Evolutionary conservation across 2,797 vertebrate species (phyloP).

Genomic region (Thripadectes ignobilis): DNA sequence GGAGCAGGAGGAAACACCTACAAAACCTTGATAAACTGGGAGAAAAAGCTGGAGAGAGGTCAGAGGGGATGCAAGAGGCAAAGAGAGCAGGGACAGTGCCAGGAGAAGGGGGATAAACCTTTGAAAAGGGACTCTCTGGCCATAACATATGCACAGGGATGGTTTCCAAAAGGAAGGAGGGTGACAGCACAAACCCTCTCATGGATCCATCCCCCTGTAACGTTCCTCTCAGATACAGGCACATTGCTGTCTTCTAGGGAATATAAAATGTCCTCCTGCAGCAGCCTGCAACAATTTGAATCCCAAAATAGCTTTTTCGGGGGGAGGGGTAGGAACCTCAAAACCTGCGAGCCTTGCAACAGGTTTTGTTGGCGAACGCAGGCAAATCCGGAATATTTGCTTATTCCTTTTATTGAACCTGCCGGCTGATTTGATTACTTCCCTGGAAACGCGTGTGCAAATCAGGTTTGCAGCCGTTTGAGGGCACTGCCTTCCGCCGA

Average conservation of each 20-base stretch:
- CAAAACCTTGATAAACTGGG: not conserved
- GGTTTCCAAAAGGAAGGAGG: accelerated
- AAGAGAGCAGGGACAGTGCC: not conserved
- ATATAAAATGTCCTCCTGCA: not conserved
- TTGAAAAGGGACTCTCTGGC: not conserved
- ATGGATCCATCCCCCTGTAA: not conserved
- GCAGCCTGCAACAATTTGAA: not conserved
- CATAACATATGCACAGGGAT: accelerated
- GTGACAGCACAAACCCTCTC: not conserved
- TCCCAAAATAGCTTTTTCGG: not conserved
- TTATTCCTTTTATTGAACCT: not conserved
- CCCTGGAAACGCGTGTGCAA: conserved; percentile 21
- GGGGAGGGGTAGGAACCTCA: not conserved
- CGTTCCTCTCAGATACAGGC: not conserved
- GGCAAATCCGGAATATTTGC: not conserved
- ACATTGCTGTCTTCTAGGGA: not conserved
- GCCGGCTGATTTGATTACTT: conserved; percentile 21
- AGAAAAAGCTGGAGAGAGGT: not conserved
- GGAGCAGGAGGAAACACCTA: not conserved
- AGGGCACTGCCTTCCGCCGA: conserved; percentile 16
- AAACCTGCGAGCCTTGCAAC: not conserved
- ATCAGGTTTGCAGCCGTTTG: not conserved
- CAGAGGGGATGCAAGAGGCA: not conserved
- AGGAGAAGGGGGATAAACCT: not conserved
- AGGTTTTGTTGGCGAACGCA: not conserved